Evolutionary conservation across 2,797 vertebrate genomes (phyloP), one percentile per base, ranked within the genome.

Genomic region (Trachurus trachurus): DNA sequence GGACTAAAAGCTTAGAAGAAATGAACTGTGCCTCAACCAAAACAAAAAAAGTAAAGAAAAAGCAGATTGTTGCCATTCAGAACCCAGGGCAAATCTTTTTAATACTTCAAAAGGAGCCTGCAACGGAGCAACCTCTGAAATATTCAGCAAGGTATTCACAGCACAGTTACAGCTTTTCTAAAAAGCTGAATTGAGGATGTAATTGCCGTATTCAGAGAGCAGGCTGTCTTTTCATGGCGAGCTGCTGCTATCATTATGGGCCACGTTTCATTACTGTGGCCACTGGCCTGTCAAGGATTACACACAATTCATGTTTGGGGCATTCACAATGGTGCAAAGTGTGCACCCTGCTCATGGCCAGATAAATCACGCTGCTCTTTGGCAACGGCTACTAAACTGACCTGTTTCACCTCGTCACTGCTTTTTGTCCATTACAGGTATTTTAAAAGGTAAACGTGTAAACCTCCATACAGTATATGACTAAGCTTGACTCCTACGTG

Each of bases 101-200:
- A 72, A 73, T 69, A 60, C 67, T 74, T 81, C 61, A 75, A 75
- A 67, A 80, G n/a, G 67, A 40, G 42, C n/a, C 59, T 61, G 78
- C 57, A 83, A 86, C 9, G 56, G 67, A 75, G 65, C 58, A 78
- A 57, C 52, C 58, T 72, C 59, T 87, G 73, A 87, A 91, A 87
- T 87, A 89, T 88, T 90, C 86, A 85, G 45, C 1, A 10, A 82
- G 67, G 45, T 79, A 77, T 79, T 88, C 80, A 65, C 56, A 66
- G 78, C 34, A 37, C 31, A 47, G 66, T 68, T 78, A 88, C 71
- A 31, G 82, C 57, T 62, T 87, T 85, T 52, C 31, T 26, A 26
- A 66, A 47, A 59, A 53, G 66, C 58, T 69, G 75, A 76, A 81
- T 73, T 26, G 50, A 71, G 49, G 63, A 84, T 68, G 69, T 79